A percentile compares a stretch with the other conserved stretches of the same genome.
These are phyloP conservation scores for Bolinopsis microptera DNA, from an alignment of 37 sponge, comb jelly and placozoan genomes.

Conservation along the genomic window DNA sequence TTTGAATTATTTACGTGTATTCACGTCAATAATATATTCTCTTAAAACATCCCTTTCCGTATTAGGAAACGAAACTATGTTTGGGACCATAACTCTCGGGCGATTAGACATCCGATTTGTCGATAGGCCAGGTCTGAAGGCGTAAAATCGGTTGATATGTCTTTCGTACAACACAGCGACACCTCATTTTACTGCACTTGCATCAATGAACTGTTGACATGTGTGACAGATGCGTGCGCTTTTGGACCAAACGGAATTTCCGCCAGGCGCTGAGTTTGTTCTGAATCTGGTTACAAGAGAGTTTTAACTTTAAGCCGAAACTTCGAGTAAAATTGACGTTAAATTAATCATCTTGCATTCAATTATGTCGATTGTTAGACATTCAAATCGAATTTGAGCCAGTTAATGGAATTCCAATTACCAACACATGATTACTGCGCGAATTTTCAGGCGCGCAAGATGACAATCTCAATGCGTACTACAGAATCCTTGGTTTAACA, in stretches of 20 bases:
- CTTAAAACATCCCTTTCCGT: neutral
- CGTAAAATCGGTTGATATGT: neutral
- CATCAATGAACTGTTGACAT: neutral
- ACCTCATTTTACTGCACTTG: neutral
- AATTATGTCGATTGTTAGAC: too few relatives aligned
- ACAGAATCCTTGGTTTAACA: neutral
- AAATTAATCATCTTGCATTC: too few relatives aligned
- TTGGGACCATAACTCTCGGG: neutral
- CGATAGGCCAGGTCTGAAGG: neutral
- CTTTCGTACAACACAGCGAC: neutral
- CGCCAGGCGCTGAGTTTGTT: neutral
- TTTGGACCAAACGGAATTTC: neutral
- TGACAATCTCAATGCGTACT: conserved; percentile 40
- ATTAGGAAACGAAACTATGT: neutral
- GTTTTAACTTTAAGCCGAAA: neutral
- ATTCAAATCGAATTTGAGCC: too few relatives aligned
- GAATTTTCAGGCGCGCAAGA: neutral
- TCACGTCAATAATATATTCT: neutral
- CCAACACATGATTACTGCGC: neutral
- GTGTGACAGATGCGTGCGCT: neutral
- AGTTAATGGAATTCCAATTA: neutral
- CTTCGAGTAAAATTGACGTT: neutral
- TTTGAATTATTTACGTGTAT: neutral
- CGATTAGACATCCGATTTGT: neutral
- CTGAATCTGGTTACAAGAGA: neutral